Conservation (phyloP, 2,113 vertebrate genomes). For the Oreocharis arfaki region DNA sequence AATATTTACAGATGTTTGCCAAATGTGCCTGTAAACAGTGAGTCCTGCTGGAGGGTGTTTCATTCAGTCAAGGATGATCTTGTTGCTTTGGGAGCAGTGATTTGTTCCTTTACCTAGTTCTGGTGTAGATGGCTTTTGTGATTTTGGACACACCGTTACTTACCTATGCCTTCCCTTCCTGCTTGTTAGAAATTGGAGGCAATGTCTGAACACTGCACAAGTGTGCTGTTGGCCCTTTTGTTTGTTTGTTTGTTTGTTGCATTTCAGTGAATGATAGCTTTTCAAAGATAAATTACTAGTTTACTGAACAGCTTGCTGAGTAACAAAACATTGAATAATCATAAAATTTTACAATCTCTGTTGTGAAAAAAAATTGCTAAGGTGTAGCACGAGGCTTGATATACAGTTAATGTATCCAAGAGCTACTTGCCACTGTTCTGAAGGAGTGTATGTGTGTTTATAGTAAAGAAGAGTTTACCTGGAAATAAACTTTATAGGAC, state of each 20-base stretch:
- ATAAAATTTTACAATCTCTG: not conserved
- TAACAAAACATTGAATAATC: not conserved
- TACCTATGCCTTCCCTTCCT: not conserved
- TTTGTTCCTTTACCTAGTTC: not conserved
- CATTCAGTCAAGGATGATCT: not conserved
- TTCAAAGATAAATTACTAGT: not conserved
- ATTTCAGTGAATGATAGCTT: not conserved
- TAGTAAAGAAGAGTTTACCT: not conserved
- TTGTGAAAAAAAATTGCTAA: not conserved
- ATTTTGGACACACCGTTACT: not conserved
- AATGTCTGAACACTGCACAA: not conserved
- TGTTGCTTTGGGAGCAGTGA: not conserved
- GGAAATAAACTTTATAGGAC: not conserved
- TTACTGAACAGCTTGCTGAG: not conserved
- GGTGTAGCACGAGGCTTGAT: not conserved
- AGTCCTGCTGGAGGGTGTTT: not conserved
- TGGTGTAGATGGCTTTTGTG: not conserved
- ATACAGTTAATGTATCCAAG: not conserved
- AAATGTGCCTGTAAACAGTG: not conserved
- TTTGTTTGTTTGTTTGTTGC: not conserved
- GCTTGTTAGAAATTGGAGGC: not conserved
- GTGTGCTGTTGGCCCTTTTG: not conserved
- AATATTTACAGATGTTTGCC: not conserved
- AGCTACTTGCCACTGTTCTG: not conserved
- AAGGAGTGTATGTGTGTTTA: not conserved